A percentile compares a stretch with the other conserved stretches of the same genome.
These are phyloP conservation scores for Parapristionchus giblindavisi DNA, from an alignment of 2,888 invertebrate species.

Conservation along the genomic window DNA sequence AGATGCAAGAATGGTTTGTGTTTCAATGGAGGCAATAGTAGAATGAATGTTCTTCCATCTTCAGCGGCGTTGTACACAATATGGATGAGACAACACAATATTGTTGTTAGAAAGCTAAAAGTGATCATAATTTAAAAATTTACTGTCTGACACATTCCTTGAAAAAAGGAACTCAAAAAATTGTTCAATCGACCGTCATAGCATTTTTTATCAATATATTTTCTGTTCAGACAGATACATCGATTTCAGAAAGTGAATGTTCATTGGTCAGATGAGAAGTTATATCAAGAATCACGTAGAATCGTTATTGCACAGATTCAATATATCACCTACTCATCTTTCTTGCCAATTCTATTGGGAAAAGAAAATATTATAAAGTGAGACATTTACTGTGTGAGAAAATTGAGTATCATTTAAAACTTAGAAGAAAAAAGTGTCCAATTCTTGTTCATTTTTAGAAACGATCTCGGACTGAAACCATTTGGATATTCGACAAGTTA, in stretches of 20 bases:
- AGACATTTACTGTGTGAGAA: no score
- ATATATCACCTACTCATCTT: slow-evolving; percentile 70
- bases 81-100: slow-evolving; percentile 68
- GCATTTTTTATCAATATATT: slow-evolving; percentile 33
- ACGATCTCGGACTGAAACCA: slow-evolving; percentile 83
- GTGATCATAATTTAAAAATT: slow-evolving; percentile 44
- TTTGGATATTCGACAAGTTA: slow-evolving; percentile 72
- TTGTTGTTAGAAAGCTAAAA: slow-evolving; percentile 55
- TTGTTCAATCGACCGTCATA: no score
- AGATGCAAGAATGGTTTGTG: slow-evolving; percentile 37
- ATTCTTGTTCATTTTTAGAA: slow-evolving; percentile 71
- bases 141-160: slow-evolving; percentile 7
- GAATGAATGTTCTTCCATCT: slow-evolving; percentile 52
- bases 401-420: no score
- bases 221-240: background rate
- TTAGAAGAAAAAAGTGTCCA: no score
- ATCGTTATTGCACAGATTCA: slow-evolving; percentile 75
- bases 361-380: slow-evolving; percentile 59
- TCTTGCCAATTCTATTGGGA: slow-evolving; percentile 65
- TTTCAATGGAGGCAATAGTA: slow-evolving; percentile 18
- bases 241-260: slow-evolving; percentile 55
- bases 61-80: slow-evolving; percentile 60
- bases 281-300: slow-evolving; percentile 70
- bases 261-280: slow-evolving; percentile 67
- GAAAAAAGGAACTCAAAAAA: no score